Evolutionary conservation across 1,140 invertebrate species (phyloP).

Genomic region (Ceratitis capitata): DNA sequence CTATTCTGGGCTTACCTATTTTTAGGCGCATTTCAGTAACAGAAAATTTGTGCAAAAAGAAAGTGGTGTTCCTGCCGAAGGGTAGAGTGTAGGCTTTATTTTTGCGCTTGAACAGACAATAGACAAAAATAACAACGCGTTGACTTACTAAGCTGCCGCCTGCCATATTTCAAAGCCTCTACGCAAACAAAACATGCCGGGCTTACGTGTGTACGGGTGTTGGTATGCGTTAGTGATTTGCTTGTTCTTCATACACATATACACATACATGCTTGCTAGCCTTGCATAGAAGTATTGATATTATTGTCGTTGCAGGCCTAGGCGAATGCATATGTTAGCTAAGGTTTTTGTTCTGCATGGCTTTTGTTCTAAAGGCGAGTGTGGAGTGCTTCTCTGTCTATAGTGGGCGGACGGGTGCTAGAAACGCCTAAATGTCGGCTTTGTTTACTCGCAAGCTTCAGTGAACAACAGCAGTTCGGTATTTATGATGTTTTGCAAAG

Average conservation of each 20-base stretch:
- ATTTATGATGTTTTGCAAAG: background rate
- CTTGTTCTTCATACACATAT: too few relatives aligned
- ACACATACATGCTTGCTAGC: background rate
- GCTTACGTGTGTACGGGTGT: background rate
- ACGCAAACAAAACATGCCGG: background rate
- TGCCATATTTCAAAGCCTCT: slow-evolving; percentile 21
- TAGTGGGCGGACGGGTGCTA: background rate
- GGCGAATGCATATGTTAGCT: background rate
- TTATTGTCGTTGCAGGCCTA: background rate
- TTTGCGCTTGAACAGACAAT: slow-evolving; percentile 21
- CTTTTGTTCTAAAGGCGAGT: background rate
- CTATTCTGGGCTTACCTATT: background rate
- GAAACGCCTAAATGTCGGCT: background rate
- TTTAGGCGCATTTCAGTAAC: background rate
- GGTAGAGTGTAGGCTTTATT: background rate
- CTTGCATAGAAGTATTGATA: background rate
- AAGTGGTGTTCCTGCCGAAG: background rate
- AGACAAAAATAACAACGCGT: slow-evolving; percentile 25
- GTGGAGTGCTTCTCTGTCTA: too few relatives aligned
- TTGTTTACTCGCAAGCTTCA: background rate
- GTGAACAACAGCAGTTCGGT: background rate
- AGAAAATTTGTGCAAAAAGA: background rate
- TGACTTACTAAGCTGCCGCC: background rate
- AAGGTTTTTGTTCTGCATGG: background rate
- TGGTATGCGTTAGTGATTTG: background rate